Evolutionary conservation across 2,888 invertebrate genomes (phyloP), one percentile per base, ranked within the genome.

Genomic region (Dasypolia templi): DNA sequence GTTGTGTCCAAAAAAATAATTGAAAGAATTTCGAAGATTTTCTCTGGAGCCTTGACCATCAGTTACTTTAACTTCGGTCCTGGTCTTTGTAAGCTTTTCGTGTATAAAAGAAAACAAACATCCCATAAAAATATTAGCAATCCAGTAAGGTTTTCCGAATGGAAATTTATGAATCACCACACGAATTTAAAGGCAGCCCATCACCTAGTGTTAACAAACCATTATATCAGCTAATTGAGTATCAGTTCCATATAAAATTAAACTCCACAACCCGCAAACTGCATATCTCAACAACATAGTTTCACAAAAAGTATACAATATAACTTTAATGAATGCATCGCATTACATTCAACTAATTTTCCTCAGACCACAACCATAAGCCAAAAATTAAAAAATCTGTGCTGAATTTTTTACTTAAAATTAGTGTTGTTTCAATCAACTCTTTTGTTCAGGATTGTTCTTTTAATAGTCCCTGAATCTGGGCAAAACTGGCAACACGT

Each of bases 391-490:
- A 79, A 75, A 67, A 79, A 81, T 81, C 59, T 44, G 49, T 22
- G 55, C 35, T 55, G 61, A 68, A 81, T 79, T 80, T 61, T 39
- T 55, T 61, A 46, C 55, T 11, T 42, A 81, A 78, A 78, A 63
- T 55, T 67, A 49, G 62, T 35, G 32, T 63, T 74, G 49, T 75
- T 81, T 53, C 55, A 78, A 75, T 78, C 63, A 75, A 75, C 81
- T 59, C 49, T 55, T 78, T 80, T 63, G 75, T 64, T 59, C 44
- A 35, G 42, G 12, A 75, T 64, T 74, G 46, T 59, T 55, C 66
- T 55, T 63, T 35, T 53, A 81, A 59, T 58, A 53, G 44, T 14
- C 29, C 3, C n/a, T 59, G 4, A 49, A 64, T n/a, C n/a, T n/a
- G n/a, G n/a, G n/a, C n/a, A n/a, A n/a, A n/a, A n/a, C n/a, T n/a